phyloP scores from a whole-genome alignment of 2,888 invertebrate genomes.

The Athrips mouffetella region DNA sequence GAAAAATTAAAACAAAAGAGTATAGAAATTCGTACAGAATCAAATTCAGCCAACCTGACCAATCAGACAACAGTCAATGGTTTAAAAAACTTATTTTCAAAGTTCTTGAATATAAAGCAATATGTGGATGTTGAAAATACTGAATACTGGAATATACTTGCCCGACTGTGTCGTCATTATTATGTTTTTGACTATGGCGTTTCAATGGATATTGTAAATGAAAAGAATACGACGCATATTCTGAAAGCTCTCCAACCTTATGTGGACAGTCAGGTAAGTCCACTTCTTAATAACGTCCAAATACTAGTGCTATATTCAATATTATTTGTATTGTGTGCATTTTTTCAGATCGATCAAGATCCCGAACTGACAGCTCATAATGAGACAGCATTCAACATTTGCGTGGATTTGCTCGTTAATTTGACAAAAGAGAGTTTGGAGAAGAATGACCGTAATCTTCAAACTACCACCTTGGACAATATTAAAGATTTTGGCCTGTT shows the following conservation, averaged over 20 bases:
- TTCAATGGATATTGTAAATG: slow-evolving; percentile 44
- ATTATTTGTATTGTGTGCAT: neutral
- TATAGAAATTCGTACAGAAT: slow-evolving; percentile 38
- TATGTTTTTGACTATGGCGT: slow-evolving; percentile 55
- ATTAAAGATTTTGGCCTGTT: slow-evolving; percentile 72
- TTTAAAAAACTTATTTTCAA: slow-evolving; percentile 48
- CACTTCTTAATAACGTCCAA: neutral
- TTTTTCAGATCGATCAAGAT: slow-evolving; percentile 43
- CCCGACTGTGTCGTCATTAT: slow-evolving; percentile 54
- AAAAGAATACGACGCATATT: slow-evolving; percentile 46
- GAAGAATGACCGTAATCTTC: slow-evolving; percentile 69
- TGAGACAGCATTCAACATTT: slow-evolving; percentile 50
- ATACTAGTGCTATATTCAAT: neutral
- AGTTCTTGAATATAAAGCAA: slow-evolving; percentile 57
- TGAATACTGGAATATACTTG: slow-evolving; percentile 52
- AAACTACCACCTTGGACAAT: slow-evolving; percentile 73
- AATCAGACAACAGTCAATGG: slow-evolving; percentile 42
- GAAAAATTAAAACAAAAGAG: neutral
- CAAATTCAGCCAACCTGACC: slow-evolving; percentile 32
- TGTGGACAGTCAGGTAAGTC: slow-evolving; percentile 30
- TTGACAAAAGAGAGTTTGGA: slow-evolving; percentile 70
- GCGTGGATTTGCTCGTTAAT: slow-evolving; percentile 64
- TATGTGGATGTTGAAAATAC: slow-evolving; percentile 43
- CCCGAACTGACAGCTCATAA: slow-evolving; percentile 45
- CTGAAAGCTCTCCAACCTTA: slow-evolving; percentile 51